Evolutionary conservation across 2,888 invertebrate species (phyloP).

Genomic region (Dynastes hyllus): DNA sequence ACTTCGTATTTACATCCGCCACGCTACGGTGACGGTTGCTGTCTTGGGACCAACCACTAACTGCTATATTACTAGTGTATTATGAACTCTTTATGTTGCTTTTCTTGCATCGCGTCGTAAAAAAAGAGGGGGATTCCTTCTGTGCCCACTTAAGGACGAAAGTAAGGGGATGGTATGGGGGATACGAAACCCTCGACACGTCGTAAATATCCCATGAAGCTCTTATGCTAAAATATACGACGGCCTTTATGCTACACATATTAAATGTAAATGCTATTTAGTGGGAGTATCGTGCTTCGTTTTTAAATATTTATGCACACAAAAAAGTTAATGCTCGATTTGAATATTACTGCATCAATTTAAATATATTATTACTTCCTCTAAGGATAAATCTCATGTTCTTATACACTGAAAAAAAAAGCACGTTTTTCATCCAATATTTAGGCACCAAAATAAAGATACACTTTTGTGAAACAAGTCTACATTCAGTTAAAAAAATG

Average conservation of each 20-base stretch:
- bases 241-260: constrained; percentile 1
- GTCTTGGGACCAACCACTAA: constrained; percentile 59
- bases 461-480: no score
- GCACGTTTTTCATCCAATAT: no score
- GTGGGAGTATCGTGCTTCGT: background rate
- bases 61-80: constrained; percentile 62
- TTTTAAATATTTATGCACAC: no score
- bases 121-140: constrained; percentile 41
- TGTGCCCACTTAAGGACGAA: background rate
- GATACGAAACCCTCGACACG: constrained; percentile 22
- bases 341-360: no score
- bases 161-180: background rate
- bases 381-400: no score
- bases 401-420: no score
- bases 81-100: constrained; percentile 61
- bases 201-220: constrained; percentile 40
- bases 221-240: constrained; percentile 20
- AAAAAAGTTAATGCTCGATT: no score
- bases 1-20: constrained; percentile 62
- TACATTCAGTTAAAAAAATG: no score
- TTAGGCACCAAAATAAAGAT: no score
- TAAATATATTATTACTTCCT: no score
- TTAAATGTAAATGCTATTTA: constrained; percentile 7
- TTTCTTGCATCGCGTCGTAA: constrained; percentile 55
- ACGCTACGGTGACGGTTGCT: constrained; percentile 7